These are phyloP conservation scores for Agrenia bidenticulata DNA, from an alignment of 2,888 invertebrate species.

Conservation along the genomic window DNA sequence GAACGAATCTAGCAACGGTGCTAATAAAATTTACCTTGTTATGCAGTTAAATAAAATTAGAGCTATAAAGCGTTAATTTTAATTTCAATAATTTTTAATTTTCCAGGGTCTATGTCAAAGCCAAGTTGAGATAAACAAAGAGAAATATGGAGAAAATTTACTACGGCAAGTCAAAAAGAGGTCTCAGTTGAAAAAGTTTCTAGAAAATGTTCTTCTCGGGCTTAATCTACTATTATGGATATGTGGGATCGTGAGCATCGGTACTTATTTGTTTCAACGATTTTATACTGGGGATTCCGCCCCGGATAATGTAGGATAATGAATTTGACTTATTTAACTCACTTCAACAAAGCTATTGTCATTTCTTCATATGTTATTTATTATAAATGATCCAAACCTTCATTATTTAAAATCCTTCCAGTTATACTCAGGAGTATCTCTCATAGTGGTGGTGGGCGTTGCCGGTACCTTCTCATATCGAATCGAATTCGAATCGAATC, in stretches of 20 bases:
- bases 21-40: not conserved
- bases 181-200: slow-evolving; percentile 15
- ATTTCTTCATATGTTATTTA: too few relatives aligned
- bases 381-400: too few relatives aligned
- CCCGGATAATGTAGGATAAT: not conserved
- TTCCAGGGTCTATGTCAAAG: slow-evolving; percentile 17
- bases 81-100: too few relatives aligned
- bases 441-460: slow-evolving; percentile 14
- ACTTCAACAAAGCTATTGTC: too few relatives aligned
- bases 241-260: slow-evolving; percentile 15
- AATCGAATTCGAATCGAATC: slow-evolving; percentile 15
- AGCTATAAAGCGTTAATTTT: too few relatives aligned
- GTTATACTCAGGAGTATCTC: slow-evolving; percentile 29
- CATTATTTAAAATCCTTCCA: too few relatives aligned
- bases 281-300: not conserved
- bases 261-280: slow-evolving; percentile 3
- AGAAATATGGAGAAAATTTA: slow-evolving; percentile 19
- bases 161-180: not conserved
- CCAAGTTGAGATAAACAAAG: slow-evolving; percentile 9
- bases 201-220: slow-evolving; percentile 16
- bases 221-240: slow-evolving; percentile 24
- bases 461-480: slow-evolving; percentile 21
- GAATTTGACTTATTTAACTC: not conserved
- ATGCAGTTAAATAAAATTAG: not conserved
- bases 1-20: slow-evolving; percentile 15